Evolutionary conservation across 2,113 vertebrate genomes (phyloP).

Genomic region (Callipepla squamata): DNA sequence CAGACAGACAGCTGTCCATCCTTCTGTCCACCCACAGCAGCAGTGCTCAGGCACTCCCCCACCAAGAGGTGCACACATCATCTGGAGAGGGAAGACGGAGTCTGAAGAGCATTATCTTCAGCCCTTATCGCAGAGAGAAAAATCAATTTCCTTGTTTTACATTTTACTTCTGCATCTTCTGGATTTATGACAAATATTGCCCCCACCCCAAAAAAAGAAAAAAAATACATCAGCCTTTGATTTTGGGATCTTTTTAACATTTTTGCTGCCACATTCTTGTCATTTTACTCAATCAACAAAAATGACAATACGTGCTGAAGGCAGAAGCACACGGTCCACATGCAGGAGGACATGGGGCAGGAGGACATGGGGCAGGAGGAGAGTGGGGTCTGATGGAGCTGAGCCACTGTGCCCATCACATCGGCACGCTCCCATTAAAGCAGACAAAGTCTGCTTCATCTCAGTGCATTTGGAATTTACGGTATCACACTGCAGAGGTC

Average conservation of each 20-base stretch:
- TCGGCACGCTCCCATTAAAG: neutral
- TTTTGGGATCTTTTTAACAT: neutral
- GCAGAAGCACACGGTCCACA: neutral
- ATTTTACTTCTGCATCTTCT: neutral
- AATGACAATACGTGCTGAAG: neutral
- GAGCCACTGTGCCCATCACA: accelerated
- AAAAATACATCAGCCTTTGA: neutral
- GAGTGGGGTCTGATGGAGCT: neutral
- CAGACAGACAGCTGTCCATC: accelerated
- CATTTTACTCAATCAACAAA: neutral
- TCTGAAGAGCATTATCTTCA: neutral
- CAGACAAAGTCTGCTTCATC: neutral
- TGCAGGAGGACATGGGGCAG: accelerated
- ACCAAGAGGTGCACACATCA: neutral
- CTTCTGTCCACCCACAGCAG: neutral
- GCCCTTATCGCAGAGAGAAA: neutral
- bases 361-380: neutral
- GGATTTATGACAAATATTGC: neutral
- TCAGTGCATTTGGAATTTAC: neutral
- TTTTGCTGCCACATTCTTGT: neutral
- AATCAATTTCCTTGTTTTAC: neutral
- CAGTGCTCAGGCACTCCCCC: accelerated
- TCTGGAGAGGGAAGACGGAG: neutral
- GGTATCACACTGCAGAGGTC: accelerated
- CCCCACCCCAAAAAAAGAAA: neutral